Evolutionary conservation across 2,113 vertebrate genomes (phyloP).

Genomic region (Dromas ardeola): DNA sequence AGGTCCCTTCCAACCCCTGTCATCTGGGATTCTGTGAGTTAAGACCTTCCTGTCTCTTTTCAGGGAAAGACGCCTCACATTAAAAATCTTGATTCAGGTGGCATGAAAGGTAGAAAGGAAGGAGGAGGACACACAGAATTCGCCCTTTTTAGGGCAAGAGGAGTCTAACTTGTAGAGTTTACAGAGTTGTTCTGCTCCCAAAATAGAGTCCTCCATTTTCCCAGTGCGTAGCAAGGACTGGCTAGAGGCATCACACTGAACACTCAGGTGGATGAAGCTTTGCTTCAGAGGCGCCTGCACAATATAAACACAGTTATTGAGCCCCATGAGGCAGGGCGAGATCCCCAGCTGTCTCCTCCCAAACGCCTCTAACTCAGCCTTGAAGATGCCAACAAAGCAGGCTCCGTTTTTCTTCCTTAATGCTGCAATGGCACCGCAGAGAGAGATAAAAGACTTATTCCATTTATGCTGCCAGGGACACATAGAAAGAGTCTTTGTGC

Average conservation of each 20-base stretch:
- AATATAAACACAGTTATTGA: background rate
- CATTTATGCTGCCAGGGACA: background rate
- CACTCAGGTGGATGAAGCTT: background rate
- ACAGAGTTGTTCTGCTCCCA: background rate
- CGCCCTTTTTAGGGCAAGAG: background rate
- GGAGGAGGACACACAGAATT: accelerated
- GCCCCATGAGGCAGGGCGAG: background rate
- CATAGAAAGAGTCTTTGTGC: background rate
- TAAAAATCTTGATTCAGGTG: background rate
- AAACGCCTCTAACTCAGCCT: background rate
- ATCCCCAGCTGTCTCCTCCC: background rate
- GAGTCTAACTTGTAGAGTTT: background rate
- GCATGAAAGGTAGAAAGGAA: background rate
- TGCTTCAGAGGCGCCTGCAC: background rate
- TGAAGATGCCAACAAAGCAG: background rate
- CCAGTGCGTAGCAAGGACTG: background rate
- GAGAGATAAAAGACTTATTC: background rate
- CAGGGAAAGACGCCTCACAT: background rate
- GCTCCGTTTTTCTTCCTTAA: background rate
- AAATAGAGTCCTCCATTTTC: background rate
- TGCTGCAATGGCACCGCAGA: background rate
- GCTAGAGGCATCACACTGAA: background rate
- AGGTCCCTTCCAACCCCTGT: no score
- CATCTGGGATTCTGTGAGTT: background rate
- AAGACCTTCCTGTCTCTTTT: background rate